Percentiles rank a stretch among this genome's conserved stretches.
These are phyloP conservation scores for Parnassius orleans DNA, from an alignment of 2,888 invertebrate species.

Conservation along the genomic window DNA sequence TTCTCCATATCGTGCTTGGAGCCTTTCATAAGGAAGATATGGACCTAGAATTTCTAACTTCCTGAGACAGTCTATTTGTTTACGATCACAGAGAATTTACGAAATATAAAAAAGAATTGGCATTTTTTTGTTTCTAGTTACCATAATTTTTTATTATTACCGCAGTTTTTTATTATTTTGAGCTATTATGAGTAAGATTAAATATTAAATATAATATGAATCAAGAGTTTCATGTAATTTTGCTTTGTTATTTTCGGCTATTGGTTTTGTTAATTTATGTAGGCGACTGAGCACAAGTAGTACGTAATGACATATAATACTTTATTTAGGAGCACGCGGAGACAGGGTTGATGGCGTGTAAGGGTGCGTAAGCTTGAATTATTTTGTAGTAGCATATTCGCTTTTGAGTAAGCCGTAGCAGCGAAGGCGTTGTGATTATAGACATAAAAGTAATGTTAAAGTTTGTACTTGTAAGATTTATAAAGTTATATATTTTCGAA, in stretches of 20 bases:
- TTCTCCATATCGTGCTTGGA: constrained; percentile 4
- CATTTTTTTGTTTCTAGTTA: neutral
- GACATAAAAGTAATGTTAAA: neutral
- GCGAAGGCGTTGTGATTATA: neutral
- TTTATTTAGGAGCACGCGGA: neutral
- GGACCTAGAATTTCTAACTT: neutral
- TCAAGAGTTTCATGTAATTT: too few species aligned
- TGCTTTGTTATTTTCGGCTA: too few species aligned
- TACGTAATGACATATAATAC: neutral
- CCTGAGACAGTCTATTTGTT: constrained; percentile 3
- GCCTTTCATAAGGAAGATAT: constrained; percentile 1
- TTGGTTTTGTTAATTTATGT: too few species aligned
- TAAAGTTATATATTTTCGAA: too few species aligned
- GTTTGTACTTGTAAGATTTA: too few species aligned
- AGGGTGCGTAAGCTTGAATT: neutral
- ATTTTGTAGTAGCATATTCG: neutral
- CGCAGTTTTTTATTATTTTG: too few species aligned
- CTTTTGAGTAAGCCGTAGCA: neutral
- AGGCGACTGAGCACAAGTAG: too few species aligned
- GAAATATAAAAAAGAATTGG: neutral
- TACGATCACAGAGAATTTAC: neutral
- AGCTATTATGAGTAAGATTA: too few species aligned
- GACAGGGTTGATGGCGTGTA: neutral
- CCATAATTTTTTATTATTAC: too few species aligned
- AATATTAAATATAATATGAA: too few species aligned